phyloP scores from a whole-genome alignment of 2,888 invertebrate species.

The Epistrophe eligans region DNA sequence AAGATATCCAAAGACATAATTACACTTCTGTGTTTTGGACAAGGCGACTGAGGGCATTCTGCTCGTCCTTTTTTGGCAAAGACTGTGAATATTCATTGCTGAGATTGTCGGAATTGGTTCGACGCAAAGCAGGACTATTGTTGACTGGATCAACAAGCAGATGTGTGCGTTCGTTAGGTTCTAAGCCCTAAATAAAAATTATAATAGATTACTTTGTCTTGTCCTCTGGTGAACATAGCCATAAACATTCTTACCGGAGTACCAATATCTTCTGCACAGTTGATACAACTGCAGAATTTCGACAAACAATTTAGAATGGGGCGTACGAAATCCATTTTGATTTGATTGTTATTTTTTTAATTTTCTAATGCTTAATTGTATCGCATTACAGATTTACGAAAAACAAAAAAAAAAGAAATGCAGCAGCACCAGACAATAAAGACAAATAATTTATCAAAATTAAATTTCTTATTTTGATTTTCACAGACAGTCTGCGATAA shows the following conservation, averaged over 20 bases:
- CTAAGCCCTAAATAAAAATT: conserved; percentile 80
- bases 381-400: conserved; percentile 63
- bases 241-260: conserved; percentile 80
- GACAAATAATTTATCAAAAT: conserved; percentile 66
- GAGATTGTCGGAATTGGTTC: conserved; percentile 89
- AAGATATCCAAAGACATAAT: conserved; percentile 78
- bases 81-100: conserved; percentile 87
- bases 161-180: conserved; percentile 90
- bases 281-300: conserved; percentile 82
- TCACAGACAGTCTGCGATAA: conserved; percentile 41
- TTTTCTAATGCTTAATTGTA: conserved; percentile 43
- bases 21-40: conserved; percentile 96
- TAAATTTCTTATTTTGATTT: conserved; percentile 67
- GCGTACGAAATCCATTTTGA: conserved; percentile 82
- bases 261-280: conserved; percentile 81
- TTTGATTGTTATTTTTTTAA: conserved; percentile 5
- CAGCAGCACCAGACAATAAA: conserved; percentile 56
- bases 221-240: too few species aligned
- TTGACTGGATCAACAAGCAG: conserved; percentile 91
- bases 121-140: conserved; percentile 89
- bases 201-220: background rate
- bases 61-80: conserved; percentile 93
- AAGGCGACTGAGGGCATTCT: conserved; percentile 94
- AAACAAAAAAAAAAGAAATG: conserved; percentile 53
- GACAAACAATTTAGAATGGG: conserved; percentile 81